Evolutionary conservation across 2,113 vertebrate genomes (phyloP).

Genomic region (human (Homo sapiens)): GRCh38 chr16:59022501-59023000

Average conservation of each 20-base stretch:
- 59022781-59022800: not conserved
- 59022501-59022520: not conserved
- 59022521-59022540: not conserved
- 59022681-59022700: not conserved
- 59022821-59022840: not conserved
- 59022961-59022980: not conserved
- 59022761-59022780: not conserved
- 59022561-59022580: not conserved
- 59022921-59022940: conserved; percentile 33
- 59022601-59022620: not conserved
- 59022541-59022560: not conserved
- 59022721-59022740: not conserved
- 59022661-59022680: not conserved
- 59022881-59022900: not conserved
- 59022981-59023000: not conserved
- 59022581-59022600: not conserved
- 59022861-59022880: not conserved
- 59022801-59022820: not conserved
- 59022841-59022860: not conserved
- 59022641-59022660: not conserved
- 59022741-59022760: not conserved
- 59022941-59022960: conserved; percentile 35
- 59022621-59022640: conserved; percentile 3
- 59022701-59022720: not conserved
- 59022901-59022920: not conserved